Base-by-base conservation (phyloP, 2,888 invertebrate genomes). In the Stenolophus ochropezus region DNA sequence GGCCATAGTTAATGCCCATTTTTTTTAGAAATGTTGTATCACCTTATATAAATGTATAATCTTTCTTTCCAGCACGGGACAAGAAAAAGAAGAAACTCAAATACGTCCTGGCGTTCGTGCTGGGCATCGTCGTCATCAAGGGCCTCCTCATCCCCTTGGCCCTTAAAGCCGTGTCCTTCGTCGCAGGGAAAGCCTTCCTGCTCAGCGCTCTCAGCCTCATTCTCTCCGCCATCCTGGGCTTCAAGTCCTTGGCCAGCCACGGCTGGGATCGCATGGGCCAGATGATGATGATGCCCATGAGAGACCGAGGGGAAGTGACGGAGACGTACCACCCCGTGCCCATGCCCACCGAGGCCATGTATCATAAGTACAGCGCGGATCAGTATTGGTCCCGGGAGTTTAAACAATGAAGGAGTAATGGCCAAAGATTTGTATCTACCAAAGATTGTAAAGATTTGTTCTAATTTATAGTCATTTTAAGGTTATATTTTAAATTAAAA, bases 131-230 rank as follows among this genome's bases (percentile, higher is more conserved):
- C 16, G 89, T 94, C 73, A 92, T 94, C 0, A 94, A 94, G 86
- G 91, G 93, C 42, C 87, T 95, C 1, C 85, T 95, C 5, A 88
- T 95, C 69, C 94, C 95, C 0, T 88, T 94, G 42, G 91, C 93
- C 0, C 87, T 95, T 76, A 95, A 95, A 85, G 91, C 92, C 0
- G 87, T 95, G 83, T 93, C 94, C 0, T 91, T 94, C 51, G 88
- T 95, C 71, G 93, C 94, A 20, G 92, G 93, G 82, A 90, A 91
- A 84, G 90, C 91, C 0, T 89, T 92, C 11, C 86, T 91, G 1
- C 86, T 91, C 8, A 91, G 91, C 84, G 86, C 90, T 4, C 87
- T 91, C 88, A 91, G 91, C 83, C 87, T 91, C 51, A 91, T 93
- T 3, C 89, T 93, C 86, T 92, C 93, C 0, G 92, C 93, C 0